Percentiles rank a stretch among this genome's conserved stretches.
Conservation (phyloP, 2,113 vertebrate genomes). For the Oreamnos americanus region DNA sequence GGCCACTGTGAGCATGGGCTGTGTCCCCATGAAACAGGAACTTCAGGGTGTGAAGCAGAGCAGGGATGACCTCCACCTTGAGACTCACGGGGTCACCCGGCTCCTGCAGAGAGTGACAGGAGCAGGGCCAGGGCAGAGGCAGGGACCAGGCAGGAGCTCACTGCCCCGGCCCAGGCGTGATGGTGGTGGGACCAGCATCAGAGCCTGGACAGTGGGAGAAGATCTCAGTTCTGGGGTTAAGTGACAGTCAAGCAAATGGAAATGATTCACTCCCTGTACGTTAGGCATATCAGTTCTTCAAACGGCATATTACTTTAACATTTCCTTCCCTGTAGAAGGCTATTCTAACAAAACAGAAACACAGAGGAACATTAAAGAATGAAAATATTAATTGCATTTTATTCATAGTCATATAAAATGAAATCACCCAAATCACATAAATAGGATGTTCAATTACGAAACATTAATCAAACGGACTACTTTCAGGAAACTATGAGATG, state of each 20-base stretch:
- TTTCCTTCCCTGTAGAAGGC: not conserved
- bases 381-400: not conserved
- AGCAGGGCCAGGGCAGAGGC: not conserved
- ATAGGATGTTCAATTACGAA: not conserved
- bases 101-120: not conserved
- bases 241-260: no score
- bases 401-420: not conserved
- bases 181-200: not conserved
- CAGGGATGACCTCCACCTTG: not conserved
- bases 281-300: not conserved
- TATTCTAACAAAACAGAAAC: not conserved
- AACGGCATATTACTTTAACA: not conserved
- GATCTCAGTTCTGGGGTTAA: not conserved
- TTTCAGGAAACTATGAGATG: not conserved
- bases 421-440: not conserved
- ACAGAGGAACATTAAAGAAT: not conserved
- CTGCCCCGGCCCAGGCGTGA: accelerated
- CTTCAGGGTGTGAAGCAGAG: accelerated
- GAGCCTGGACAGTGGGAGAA: not conserved
- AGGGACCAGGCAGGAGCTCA: not conserved
- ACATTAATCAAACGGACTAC: not conserved
- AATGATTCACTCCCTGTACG: not conserved
- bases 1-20: not conserved
- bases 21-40: not conserved
- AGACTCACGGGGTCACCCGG: not conserved